A percentile compares a stretch with the other conserved stretches of the same genome.
Evolutionary conservation across 2,888 invertebrate species (phyloP).

Genomic region (Acrocera orbiculus): DNA sequence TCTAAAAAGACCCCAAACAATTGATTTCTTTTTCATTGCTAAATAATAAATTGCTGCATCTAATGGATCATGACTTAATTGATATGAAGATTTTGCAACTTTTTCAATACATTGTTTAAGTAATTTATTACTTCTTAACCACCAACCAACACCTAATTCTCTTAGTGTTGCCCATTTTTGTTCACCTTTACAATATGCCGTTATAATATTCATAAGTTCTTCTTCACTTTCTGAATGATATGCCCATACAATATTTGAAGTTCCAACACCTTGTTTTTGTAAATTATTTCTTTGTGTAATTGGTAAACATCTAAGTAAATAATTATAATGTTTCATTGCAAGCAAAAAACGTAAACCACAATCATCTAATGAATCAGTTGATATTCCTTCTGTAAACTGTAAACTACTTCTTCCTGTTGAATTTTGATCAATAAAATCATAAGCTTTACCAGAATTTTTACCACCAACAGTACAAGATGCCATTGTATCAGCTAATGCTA

Average conservation of each 20-base stretch:
- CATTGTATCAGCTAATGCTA: constrained; percentile 97
- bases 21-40: constrained; percentile 94
- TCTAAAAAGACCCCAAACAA: constrained; percentile 89
- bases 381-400: constrained; percentile 34
- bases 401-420: constrained; percentile 34
- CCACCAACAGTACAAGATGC: constrained; percentile 66
- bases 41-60: constrained; percentile 95
- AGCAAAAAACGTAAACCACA: constrained; percentile 91
- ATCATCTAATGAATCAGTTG: constrained; percentile 78
- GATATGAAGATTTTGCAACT: constrained; percentile 86
- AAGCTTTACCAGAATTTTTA: constrained; percentile 44
- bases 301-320: constrained; percentile 83
- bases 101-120: constrained; percentile 76
- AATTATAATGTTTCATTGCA: constrained; percentile 96
- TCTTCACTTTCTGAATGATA: constrained; percentile 98
- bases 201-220: constrained; percentile 76
- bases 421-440: constrained; percentile 51
- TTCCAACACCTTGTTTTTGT: constrained; percentile 71
- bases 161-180: constrained; percentile 80
- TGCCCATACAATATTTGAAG: constrained; percentile 93
- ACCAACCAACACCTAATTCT: constrained; percentile 89
- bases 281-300: constrained; percentile 70
- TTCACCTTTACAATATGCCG: constrained; percentile 68
- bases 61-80: constrained; percentile 81
- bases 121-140: constrained; percentile 72